phyloP scores from a whole-genome alignment of 2,797 vertebrate genomes.

The Sciaenops ocellatus region DNA sequence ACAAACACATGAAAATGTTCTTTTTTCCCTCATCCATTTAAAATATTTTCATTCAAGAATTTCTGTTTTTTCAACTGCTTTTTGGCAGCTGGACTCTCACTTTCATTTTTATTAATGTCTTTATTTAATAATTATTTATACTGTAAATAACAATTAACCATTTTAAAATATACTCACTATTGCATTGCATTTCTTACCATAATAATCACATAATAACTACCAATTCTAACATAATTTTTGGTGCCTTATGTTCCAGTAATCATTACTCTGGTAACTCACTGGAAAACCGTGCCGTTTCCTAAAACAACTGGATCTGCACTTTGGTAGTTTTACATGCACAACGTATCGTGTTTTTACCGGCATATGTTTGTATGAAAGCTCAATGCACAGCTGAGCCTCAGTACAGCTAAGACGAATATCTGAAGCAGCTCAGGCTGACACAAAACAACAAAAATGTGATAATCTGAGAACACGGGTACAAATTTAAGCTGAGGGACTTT shows the following conservation, averaged over 20 bases:
- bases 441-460: background rate
- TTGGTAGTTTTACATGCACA: background rate
- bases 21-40: slow-evolving; percentile 16
- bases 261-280: background rate
- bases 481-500: slow-evolving; percentile 1
- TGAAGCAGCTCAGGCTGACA: background rate
- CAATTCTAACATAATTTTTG: background rate
- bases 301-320: background rate
- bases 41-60: slow-evolving; percentile 6
- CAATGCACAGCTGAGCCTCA: background rate
- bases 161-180: background rate
- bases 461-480: slow-evolving; percentile 1
- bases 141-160: slow-evolving; percentile 15
- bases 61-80: slow-evolving; percentile 2
- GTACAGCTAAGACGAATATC: background rate
- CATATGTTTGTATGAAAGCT: slow-evolving; percentile 15
- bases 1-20: slow-evolving; percentile 42
- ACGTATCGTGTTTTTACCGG: background rate
- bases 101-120: slow-evolving; percentile 9
- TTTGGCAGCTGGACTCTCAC: slow-evolving; percentile 11
- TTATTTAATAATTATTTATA: slow-evolving; percentile 7
- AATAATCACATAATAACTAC: background rate
- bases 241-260: slow-evolving; percentile 4
- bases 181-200: background rate
- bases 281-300: background rate